Conservation (phyloP, 1,140 invertebrate genomes). For the Caenorhabditis tropicalis region DNA sequence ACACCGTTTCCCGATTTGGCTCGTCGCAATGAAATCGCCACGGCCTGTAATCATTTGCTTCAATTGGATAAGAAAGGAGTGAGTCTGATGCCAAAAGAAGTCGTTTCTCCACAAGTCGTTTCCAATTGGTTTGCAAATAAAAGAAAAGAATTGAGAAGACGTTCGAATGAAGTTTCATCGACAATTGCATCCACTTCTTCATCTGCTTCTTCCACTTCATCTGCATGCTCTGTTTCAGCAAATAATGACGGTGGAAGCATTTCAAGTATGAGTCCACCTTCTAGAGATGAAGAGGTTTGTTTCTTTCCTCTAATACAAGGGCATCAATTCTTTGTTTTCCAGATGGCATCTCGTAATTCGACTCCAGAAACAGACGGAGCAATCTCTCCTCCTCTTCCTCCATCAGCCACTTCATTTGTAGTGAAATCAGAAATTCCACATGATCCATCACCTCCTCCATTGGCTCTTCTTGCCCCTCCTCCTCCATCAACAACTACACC, state of each 20-base stretch:
- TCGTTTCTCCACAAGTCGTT: constrained; percentile 70
- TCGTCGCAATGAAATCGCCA: constrained; percentile 66
- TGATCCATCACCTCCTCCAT: neutral
- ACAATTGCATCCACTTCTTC: constrained; percentile 17
- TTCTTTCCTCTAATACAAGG: neutral
- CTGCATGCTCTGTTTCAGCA: neutral
- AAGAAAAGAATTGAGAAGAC: constrained; percentile 67
- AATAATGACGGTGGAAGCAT: neutral
- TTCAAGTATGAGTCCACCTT: constrained; percentile 12
- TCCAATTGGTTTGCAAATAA: constrained; percentile 72
- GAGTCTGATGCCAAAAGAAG: constrained; percentile 69
- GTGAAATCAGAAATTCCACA: too few relatives aligned
- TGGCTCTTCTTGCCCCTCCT: neutral
- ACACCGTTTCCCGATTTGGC: constrained; percentile 66
- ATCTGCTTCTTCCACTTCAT: neutral
- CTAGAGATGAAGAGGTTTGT: constrained; percentile 22
- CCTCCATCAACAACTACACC: neutral
- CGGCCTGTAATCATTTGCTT: constrained; percentile 64
- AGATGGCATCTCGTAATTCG: neutral
- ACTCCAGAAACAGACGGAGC: neutral
- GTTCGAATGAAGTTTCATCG: constrained; percentile 50
- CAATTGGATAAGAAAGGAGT: constrained; percentile 68
- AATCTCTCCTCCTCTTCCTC: neutral
- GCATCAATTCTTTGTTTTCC: too few relatives aligned
- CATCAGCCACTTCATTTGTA: neutral